phyloP scores from a whole-genome alignment of 2,113 vertebrate species.

The Willisornis vidua region DNA sequence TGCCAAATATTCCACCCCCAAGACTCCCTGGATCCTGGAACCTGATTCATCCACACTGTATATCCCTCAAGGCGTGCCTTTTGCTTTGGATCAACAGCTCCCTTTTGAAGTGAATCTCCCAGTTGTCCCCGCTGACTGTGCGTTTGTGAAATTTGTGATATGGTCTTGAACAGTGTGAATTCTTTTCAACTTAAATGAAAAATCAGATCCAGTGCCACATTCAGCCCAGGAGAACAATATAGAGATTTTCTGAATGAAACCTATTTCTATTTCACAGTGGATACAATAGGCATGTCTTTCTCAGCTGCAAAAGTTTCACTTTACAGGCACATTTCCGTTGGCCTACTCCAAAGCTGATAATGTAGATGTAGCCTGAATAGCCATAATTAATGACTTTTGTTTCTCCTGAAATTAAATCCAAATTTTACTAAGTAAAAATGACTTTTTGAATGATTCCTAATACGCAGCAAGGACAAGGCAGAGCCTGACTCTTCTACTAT shows the following conservation, averaged over 20 bases:
- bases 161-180: not conserved
- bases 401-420: not conserved
- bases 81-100: not conserved
- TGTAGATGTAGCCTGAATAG: not conserved
- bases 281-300: not conserved
- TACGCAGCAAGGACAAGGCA: not conserved
- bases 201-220: not conserved
- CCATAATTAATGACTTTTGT: not conserved
- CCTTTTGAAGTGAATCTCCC: not conserved
- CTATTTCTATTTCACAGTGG: not conserved
- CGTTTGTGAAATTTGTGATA: not conserved
- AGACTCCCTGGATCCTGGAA: not conserved
- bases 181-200: not conserved
- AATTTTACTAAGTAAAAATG: not conserved
- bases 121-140: not conserved
- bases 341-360: not conserved
- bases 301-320: not conserved
- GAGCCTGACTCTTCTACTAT: not conserved
- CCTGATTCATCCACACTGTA: rapidly evolving
- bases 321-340: not conserved
- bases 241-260: not conserved
- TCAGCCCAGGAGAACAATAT: not conserved
- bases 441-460: not conserved
- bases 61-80: not conserved
- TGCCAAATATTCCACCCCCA: not conserved